Evolutionary conservation across 2,797 vertebrate species (phyloP), one percentile per base, ranked within the genome.

Genomic region (Sebastes jordani): DNA sequence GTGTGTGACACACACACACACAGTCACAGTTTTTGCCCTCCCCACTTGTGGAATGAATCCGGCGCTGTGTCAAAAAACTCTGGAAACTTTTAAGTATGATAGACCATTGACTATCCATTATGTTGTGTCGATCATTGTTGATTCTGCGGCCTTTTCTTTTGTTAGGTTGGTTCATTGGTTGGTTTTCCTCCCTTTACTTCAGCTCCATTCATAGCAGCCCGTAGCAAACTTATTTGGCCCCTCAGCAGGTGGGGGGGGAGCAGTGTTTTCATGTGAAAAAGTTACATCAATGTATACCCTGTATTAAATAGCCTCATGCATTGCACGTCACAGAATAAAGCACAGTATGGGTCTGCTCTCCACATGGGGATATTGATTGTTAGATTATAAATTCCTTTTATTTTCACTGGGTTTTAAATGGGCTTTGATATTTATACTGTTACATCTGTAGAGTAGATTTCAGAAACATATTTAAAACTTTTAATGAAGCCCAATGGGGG

Each of bases 351-450:
- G 7, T 56, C 8, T 66, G 18, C 66, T n/a, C 22, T 38, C 70
- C 74, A 49, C 64, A 27, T 59, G 25, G 30, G 10, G 30, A 18
- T 62, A 67, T 74, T 52, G 83, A 71, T 67, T 64, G 38, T 64
- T n/a, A 36, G 46, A 67, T 32, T 38, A 7, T 29, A 59, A 46
- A 69, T 55, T 77, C 22, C 29, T 70, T n/a, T 61, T 0, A 66
- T 49, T 76, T 80, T 63, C 6, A 16, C 1, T 11, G 3, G 2
- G 13, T 62, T 62, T 52, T 20, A 23, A 63, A 9, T 14, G 3
- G 29, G 9, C 25, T 49, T 63, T 42, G 11, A 36, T 25, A 32
- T 58, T 10, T 13, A 25, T 34, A n/a, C 25, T 69, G 11, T 32
- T 27, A 18, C 34, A 54, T 67, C 9, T 38, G 4, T 11, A 18